These are phyloP conservation scores for Sapajus apella DNA, from an alignment of 2,113 vertebrate species.

Conservation along the genomic window DNA sequence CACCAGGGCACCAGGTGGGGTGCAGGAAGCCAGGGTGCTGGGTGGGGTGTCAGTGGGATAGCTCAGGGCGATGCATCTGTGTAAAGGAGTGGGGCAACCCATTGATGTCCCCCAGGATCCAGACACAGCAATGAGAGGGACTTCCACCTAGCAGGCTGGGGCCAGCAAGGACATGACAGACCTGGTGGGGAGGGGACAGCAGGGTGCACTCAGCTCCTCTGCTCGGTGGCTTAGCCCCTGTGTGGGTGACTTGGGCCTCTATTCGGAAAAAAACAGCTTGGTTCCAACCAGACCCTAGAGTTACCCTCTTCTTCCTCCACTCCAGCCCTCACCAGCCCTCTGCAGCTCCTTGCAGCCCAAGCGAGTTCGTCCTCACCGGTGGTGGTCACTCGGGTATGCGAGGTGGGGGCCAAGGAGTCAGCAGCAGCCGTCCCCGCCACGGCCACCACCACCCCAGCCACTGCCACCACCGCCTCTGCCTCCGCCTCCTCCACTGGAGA, in stretches of 20 bases:
- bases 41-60: background rate
- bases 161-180: too few species aligned
- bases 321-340: conserved; percentile 92
- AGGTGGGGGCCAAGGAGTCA: conserved; percentile 82
- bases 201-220: background rate
- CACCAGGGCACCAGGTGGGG: rapidly evolving
- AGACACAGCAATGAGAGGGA: rapidly evolving
- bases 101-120: rapidly evolving
- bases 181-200: too few species aligned
- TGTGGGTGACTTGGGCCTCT: background rate
- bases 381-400: conserved; percentile 88
- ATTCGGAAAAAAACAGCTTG: background rate
- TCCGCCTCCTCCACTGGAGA: conserved; percentile 79
- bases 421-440: conserved; percentile 36
- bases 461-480: background rate
- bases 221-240: background rate
- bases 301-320: background rate
- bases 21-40: rapidly evolving
- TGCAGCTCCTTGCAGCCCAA: conserved; percentile 97
- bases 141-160: background rate
- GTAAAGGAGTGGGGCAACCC: too few species aligned
- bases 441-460: background rate
- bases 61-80: background rate
- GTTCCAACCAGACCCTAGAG: background rate
- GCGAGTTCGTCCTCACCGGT: conserved; percentile 95